Base-by-base conservation (phyloP, 2,113 vertebrate species). In the Notothenia coriiceps region DNA sequence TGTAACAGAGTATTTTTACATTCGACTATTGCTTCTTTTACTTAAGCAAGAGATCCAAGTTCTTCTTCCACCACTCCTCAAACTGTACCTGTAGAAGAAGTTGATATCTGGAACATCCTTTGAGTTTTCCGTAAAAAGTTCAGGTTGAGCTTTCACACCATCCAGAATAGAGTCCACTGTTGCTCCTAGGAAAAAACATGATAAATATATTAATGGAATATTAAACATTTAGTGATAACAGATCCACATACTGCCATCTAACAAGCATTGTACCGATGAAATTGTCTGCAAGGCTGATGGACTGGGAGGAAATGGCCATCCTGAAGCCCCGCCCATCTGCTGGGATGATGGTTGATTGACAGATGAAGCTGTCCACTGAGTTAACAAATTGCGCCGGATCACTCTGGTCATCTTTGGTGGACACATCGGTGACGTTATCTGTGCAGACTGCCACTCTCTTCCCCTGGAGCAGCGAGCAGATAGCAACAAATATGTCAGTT, bases 271-370 rank as follows among this genome's bases (percentile, higher is more conserved):
- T 74, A 99, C 98, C 98, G 59, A 98, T 92, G 90, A 99, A 99
- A 0, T 89, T 94, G 83, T 99, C 98, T 2, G 97, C 98, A 15
- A 99, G 92, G 90, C 97, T 97, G 92, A 98, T 97, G 70, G 98
- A 98, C 74, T 99, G 98, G 22, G 98, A 98, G 47, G 98, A 97
- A 70, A 99, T 89, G 10, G 97, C 96, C 67, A 95, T 96, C 75
- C 96, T 95, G 94, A 99, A 98, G 51, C 97, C 96, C 86, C 97
- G 97, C 86, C 97, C 98, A 84, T 99, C 98, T 0, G 97, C 96
- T 0, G 98, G 98, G 83, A 99, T 97, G 91, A 99, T 96, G 22
- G 98, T 99, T 44, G 98, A 98, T 70, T 98, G 97, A 80, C 98
- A 99, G 70, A 98, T 95, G 93, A 98, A 99, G 50, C 97, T 95